Evolutionary conservation across 2,888 invertebrate species (phyloP).

Genomic region (Ormia ochracea): DNA sequence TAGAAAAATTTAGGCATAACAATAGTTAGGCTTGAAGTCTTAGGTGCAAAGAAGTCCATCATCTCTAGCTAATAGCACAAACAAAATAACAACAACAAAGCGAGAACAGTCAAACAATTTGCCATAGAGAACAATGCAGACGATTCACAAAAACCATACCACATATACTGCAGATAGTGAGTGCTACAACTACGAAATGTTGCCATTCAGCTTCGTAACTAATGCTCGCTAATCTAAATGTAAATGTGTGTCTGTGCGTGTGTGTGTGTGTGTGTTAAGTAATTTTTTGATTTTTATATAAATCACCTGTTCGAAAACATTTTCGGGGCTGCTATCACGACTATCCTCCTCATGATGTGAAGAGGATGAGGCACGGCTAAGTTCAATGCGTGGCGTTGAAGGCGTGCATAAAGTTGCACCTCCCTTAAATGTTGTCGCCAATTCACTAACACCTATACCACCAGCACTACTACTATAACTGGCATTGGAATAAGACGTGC

Average conservation of each 20-base stretch:
- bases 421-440: constrained; percentile 47
- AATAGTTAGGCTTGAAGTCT: no score
- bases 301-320: constrained; percentile 85
- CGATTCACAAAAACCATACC: no score
- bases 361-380: constrained; percentile 91
- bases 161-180: no score
- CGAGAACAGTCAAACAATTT: no score
- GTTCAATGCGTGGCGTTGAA: constrained; percentile 90
- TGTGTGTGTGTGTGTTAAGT: neutral
- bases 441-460: constrained; percentile 68
- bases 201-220: neutral
- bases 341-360: constrained; percentile 88
- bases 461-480: constrained; percentile 66
- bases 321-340: constrained; percentile 89
- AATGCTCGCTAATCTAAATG: no score
- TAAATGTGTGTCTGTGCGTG: no score
- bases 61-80: no score
- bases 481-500: constrained; percentile 57
- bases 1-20: no score
- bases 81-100: no score
- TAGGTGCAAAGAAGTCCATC: no score
- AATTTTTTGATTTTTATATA: neutral
- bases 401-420: constrained; percentile 79
- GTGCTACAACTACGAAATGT: neutral
- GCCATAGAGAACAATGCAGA: no score